Percentiles rank a stretch among this genome's conserved stretches.
Evolutionary conservation across 2,888 invertebrate genomes (phyloP).

Genomic region (Dastarcus helophoroides): DNA sequence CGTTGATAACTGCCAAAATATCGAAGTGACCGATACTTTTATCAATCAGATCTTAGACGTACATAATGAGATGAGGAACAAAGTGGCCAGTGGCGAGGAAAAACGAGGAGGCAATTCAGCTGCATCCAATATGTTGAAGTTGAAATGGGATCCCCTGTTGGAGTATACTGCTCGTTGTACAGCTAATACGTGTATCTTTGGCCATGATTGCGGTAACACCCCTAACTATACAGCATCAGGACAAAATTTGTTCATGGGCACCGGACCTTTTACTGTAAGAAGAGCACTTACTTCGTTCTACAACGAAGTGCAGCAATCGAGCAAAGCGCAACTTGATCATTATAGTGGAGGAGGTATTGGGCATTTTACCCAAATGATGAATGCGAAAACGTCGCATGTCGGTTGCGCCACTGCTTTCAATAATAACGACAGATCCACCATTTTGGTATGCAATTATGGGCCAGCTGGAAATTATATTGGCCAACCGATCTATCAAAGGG

Average conservation of each 20-base stretch:
- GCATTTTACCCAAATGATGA: slow-evolving; percentile 10
- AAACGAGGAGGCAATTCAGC: slow-evolving; percentile 2
- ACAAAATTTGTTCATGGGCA: slow-evolving; percentile 6
- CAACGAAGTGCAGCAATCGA: too few species aligned
- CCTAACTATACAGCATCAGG: slow-evolving; percentile 2
- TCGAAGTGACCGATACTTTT: slow-evolving; percentile 3
- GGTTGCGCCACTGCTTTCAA: slow-evolving; percentile 8
- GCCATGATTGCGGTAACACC: slow-evolving; percentile 7
- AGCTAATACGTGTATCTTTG: slow-evolving; percentile 2
- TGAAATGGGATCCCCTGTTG: slow-evolving; percentile 9
- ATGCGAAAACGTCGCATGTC: slow-evolving; percentile 7
- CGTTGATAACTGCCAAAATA: slow-evolving; percentile 1
- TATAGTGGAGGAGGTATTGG: too few species aligned
- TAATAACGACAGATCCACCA: not conserved
- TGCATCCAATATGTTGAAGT: slow-evolving; percentile 7
- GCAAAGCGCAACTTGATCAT: too few species aligned
- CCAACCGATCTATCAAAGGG: slow-evolving; percentile 8
- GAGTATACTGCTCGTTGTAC: slow-evolving; percentile 8
- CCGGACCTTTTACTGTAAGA: too few species aligned
- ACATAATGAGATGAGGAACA: slow-evolving; percentile 8
- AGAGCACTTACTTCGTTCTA: too few species aligned
- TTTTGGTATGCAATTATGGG: slow-evolving; percentile 10
- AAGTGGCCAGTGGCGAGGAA: slow-evolving; percentile 7
- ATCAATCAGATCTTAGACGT: slow-evolving; percentile 6
- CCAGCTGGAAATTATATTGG: slow-evolving; percentile 9